Base-by-base conservation (phyloP, 2,888 invertebrate genomes). In the Xestobium rufovillosum region DNA sequence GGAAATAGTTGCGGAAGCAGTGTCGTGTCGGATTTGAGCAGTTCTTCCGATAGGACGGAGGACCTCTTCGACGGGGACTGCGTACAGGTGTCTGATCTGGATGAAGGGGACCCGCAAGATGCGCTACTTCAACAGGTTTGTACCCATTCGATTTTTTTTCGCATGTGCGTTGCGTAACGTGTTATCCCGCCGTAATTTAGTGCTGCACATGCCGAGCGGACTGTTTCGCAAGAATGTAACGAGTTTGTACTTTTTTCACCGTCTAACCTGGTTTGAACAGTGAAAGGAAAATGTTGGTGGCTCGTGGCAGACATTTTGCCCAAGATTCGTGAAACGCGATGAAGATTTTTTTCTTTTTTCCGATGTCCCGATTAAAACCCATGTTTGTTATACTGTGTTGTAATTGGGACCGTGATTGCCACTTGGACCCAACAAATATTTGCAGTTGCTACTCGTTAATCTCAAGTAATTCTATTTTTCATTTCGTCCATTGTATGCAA, bases 31-130 rank as follows among this genome's bases (percentile, higher is more conserved):
- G 64, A 64, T 48, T 57, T 54, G 44, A 62, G 63, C 48, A 59
- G 61, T 26, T 57, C 60, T 25, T 57, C 60, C 9, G 60, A 62
- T 43, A 57, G 56, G 39, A 54, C 56, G 30, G 75, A 74, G 50
- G 73, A 73, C 30, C 74, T 75, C 51, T 73, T 72, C 38, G 75
- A 75, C 35, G 62, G 62, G 39, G 70, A 73, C 37, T 72, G 73
- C 60, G 71, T 74, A 4, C 74, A 75, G 50, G 73, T 73, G 52
- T 66, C 73, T 25, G 73, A 64, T 39, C 51, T 67, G 26, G 75
- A 75, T 39, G 70, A 71, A 56, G 70, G 70, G 10, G 71, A 55
- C 42, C 50, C 52, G 44, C 44, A 44, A 34, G 44, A 50, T 17
- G 43, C 43, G 32, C 44, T 56, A 41, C 52, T 59, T 41, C 52